Base-by-base conservation (phyloP, 2,888 invertebrate species). In the Glyphotaelius pellucidus region DNA sequence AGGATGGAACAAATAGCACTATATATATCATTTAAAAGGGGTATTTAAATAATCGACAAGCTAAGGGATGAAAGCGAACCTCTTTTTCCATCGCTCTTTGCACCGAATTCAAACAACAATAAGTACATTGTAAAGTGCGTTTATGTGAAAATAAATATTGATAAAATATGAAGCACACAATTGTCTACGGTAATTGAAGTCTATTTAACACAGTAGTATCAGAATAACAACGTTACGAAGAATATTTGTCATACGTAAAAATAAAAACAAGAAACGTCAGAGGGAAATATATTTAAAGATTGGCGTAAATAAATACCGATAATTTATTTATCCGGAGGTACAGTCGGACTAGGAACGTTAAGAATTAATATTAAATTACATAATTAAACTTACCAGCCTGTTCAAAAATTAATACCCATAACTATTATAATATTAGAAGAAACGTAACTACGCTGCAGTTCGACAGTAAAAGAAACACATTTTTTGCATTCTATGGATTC, bases 241-340 rank as follows among this genome's bases (percentile, higher is more conserved):
- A 30, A 89, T 32, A 89, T 79, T 67, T 79, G 31, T 89, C 52
- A 31, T n/a, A 25, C 30, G n/a, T 80, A 35, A 89, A 89, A 80
- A 89, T 81, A 81, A 67, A 86, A 89, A 79, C 35, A 67, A 81
- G 80, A 92, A 90, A 90, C 93, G 94, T 89, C 93, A 94, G 94
- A 94, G 94, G 94, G 92, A 94, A 94, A 94, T 92, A 94, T 93
- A 94, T 89, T n/a, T 84, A 85, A n/a, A 47, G 92, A 67, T 9
- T 67, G 81, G 92, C 91, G 42, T 30, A 30, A 86, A 30, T 31
- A 88, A 30, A 35, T 79, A 79, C 19, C 15, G 35, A 32, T 88
- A 88, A 88, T 32, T 67, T 88, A 88, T 32, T 67, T 88, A 15
- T 67, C 83, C 47, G n/a, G n/a, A 86, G 7, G 3, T 15, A 84